Evolutionary conservation across 2,888 invertebrate species (phyloP).

Genomic region (Drosophila sordidula): DNA sequence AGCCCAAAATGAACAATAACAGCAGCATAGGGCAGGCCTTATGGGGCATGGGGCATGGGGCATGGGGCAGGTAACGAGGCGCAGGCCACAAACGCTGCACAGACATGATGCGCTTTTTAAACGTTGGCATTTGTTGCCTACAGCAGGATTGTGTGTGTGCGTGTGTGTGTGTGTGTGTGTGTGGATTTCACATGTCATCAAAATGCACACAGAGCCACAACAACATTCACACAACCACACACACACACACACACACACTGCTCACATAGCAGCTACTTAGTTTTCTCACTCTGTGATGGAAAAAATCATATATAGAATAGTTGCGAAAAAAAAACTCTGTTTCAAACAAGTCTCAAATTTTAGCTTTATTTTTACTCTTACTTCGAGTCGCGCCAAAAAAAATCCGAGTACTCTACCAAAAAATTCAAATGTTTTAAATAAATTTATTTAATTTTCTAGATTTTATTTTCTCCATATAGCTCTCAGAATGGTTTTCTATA

Average conservation of each 20-base stretch:
- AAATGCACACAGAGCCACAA: conserved; percentile 9
- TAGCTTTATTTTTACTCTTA: too few species aligned
- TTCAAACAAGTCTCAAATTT: too few species aligned
- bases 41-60: neutral
- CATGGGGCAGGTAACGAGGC: neutral
- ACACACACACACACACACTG: conserved; percentile 19
- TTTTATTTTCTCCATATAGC: too few species aligned
- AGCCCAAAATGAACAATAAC: conserved; percentile 52
- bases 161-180: conserved; percentile 7
- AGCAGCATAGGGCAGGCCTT: conserved; percentile 9
- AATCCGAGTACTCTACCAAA: too few species aligned
- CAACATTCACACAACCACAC: conserved; percentile 9
- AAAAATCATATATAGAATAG: too few species aligned
- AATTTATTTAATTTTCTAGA: too few species aligned
- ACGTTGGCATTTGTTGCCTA: conserved; percentile 64
- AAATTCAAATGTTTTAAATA: too few species aligned
- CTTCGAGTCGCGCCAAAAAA: too few species aligned
- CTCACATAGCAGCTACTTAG: neutral
- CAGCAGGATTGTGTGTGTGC: neutral
- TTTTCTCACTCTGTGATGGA: neutral
- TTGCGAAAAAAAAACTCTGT: too few species aligned
- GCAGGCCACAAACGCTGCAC: conserved; percentile 43
- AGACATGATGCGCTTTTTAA: conserved; percentile 52
- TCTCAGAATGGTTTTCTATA: too few species aligned
- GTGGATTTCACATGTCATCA: conserved; percentile 33